Evolutionary conservation across 1,140 invertebrate genomes (phyloP).

Genomic region (Musca vetustissima): DNA sequence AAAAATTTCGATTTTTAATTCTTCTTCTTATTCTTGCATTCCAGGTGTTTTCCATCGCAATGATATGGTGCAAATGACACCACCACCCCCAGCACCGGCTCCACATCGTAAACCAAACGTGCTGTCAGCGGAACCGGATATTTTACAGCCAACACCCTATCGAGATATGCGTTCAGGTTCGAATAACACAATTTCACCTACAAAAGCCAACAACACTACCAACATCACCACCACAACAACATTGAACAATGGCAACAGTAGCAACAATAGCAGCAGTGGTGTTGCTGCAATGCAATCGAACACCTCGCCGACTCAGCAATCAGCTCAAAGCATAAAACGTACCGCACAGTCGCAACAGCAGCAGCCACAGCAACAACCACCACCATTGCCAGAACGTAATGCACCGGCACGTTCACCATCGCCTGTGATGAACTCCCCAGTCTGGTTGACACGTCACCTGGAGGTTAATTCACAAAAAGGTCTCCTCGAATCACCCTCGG

Average conservation of each 20-base stretch:
- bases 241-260: conserved; percentile 15
- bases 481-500: conserved; percentile 41
- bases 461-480: conserved; percentile 37
- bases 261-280: conserved; percentile 11
- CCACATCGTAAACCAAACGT: conserved; percentile 50
- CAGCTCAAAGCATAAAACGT: conserved; percentile 9
- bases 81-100: conserved; percentile 52
- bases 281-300: conserved; percentile 1
- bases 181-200: conserved; percentile 14
- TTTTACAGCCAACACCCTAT: conserved; percentile 26
- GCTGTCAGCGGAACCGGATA: conserved; percentile 18
- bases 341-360: background rate
- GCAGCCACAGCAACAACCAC: conserved; percentile 31
- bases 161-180: conserved; percentile 17
- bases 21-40: background rate
- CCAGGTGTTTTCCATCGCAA: conserved; percentile 52
- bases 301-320: background rate
- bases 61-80: conserved; percentile 54
- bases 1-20: too few relatives aligned
- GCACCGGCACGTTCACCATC: conserved; percentile 40
- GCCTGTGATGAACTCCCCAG: conserved; percentile 45
- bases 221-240: background rate
- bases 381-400: conserved; percentile 46
- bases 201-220: background rate
- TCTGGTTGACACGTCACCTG: conserved; percentile 48